Percentiles rank a stretch among this genome's conserved stretches.
Evolutionary conservation across 2,888 invertebrate genomes (phyloP).

Genomic region (Leucophora obtusa): DNA sequence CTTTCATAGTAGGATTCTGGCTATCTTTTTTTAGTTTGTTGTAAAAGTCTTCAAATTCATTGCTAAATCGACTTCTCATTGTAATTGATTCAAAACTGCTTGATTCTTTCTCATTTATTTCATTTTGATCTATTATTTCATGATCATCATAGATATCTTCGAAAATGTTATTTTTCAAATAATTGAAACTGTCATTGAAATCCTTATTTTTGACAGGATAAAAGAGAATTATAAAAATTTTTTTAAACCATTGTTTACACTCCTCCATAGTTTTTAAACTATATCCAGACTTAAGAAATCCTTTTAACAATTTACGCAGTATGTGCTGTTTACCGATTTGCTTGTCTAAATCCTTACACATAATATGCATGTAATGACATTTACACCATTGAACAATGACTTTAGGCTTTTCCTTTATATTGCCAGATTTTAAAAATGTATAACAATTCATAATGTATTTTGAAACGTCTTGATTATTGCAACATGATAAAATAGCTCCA

Average conservation of each 20-base stretch:
- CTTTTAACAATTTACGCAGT: neutral
- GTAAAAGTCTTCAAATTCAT: neutral
- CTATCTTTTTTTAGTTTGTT: conserved; percentile 2
- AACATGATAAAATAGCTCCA: too few relatives aligned
- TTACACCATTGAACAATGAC: conserved; percentile 30
- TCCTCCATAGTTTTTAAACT: conserved; percentile 7
- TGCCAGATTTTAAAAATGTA: neutral
- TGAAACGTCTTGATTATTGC: too few relatives aligned
- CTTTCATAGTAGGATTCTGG: neutral
- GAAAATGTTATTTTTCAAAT: conserved; percentile 3
- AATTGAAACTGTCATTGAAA: neutral
- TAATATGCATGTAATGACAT: conserved; percentile 25
- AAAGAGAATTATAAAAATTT: conserved; percentile 14
- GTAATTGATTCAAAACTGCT: too few relatives aligned
- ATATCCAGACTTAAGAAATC: neutral
- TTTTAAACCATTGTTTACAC: conserved; percentile 19
- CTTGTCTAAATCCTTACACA: conserved; percentile 17
- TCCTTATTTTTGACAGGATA: neutral
- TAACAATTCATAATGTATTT: too few relatives aligned
- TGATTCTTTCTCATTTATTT: conserved; percentile 1
- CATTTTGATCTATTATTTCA: too few relatives aligned
- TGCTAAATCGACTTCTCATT: conserved; percentile 15
- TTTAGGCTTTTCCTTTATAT: neutral
- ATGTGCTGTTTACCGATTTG: neutral
- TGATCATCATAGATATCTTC: neutral